Percentiles rank a stretch among this genome's conserved stretches.
These are phyloP conservation scores for Drosophila bocqueti DNA, from an alignment of 1,140 invertebrate species.

Conservation along the genomic window DNA sequence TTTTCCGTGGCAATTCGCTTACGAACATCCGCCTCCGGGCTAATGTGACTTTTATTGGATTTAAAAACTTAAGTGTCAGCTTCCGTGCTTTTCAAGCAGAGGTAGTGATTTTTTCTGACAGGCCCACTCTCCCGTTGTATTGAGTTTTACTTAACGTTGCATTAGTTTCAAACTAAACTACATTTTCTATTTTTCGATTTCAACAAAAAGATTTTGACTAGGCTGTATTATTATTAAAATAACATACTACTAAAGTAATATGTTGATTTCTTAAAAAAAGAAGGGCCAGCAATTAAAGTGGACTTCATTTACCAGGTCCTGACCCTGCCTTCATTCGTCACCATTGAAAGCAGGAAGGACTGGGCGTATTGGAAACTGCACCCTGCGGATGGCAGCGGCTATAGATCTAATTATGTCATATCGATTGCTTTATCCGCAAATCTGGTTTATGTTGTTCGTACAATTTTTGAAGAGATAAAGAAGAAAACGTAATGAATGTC, in stretches of 20 bases:
- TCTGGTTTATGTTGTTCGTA: constrained; percentile 14
- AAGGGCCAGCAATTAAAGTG: not conserved
- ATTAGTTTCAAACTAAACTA: not conserved
- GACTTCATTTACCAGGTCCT: constrained; percentile 16
- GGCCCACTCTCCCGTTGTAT: constrained; percentile 1
- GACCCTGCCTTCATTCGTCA: constrained; percentile 18
- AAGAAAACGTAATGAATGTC: constrained; percentile 52
- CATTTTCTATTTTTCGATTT: not conserved
- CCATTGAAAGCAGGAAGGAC: constrained; percentile 5
- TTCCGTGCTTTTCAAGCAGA: constrained; percentile 41
- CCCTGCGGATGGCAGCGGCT: constrained; percentile 1
- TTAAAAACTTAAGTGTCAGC: constrained; percentile 76
- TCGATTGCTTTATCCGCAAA: constrained; percentile 56
- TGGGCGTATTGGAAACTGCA: constrained; percentile 13
- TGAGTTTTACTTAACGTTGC: not conserved
- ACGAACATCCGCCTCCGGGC: constrained; percentile 65
- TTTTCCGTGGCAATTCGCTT: constrained; percentile 48
- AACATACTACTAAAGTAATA: too few relatives aligned
- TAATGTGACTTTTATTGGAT: constrained; percentile 81
- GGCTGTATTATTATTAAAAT: too few relatives aligned
- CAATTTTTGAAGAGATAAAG: constrained; percentile 16
- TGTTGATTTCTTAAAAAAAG: too few relatives aligned
- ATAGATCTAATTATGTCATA: constrained; percentile 67
- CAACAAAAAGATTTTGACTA: not conserved
- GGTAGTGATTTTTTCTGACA: constrained; percentile 10